phyloP scores from a whole-genome alignment of 2,113 vertebrate genomes.

The Pseudonaja textilis region DNA sequence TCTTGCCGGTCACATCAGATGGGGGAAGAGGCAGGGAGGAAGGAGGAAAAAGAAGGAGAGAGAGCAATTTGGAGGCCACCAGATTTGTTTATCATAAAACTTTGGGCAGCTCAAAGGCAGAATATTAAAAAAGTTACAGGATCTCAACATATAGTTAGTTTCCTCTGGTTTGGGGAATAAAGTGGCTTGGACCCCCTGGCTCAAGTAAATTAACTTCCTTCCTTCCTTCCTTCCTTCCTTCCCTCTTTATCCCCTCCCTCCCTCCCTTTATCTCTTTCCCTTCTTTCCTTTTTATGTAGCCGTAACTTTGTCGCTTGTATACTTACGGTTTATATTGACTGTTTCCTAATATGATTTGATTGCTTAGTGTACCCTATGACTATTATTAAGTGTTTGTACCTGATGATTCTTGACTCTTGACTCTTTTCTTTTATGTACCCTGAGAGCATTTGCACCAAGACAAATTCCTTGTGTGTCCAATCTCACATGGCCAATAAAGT shows the following conservation, averaged over 20 bases:
- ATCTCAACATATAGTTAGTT: conserved; percentile 16
- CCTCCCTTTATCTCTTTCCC: not conserved
- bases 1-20: conserved; percentile 58
- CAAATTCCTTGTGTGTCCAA: no score
- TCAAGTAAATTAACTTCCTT: not conserved
- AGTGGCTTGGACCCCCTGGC: not conserved
- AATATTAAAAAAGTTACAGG: not conserved
- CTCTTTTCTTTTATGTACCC: no score
- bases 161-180: not conserved
- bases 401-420: no score
- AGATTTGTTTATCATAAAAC: conserved; percentile 34
- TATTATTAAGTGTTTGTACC: no score
- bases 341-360: no score
- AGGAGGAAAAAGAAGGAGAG: not conserved
- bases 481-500: no score
- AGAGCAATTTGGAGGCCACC: conserved; percentile 23
- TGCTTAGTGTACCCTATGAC: no score
- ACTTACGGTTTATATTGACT: no score
- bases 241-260: no score
- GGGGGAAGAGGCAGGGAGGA: conserved; percentile 15
- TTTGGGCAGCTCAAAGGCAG: not conserved
- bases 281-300: not conserved
- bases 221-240: not conserved
- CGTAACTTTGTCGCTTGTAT: no score
- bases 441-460: no score